Percentiles rank a stretch among this genome's conserved stretches.
Evolutionary conservation across 2,113 vertebrate genomes (phyloP).

Genomic region (Typhlomys cinereus): DNA sequence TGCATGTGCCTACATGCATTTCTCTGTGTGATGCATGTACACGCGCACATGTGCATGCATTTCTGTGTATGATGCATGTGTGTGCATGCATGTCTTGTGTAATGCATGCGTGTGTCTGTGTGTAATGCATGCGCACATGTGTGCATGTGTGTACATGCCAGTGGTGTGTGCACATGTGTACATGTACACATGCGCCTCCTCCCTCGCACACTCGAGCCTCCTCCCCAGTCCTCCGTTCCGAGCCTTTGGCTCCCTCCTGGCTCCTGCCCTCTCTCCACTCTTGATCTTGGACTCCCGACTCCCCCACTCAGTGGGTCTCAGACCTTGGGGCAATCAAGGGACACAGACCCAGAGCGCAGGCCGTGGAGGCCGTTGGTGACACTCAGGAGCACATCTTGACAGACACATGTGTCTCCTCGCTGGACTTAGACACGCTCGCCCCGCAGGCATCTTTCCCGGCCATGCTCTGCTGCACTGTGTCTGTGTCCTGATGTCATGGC

Average conservation of each 20-base stretch:
- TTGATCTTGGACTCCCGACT: background rate
- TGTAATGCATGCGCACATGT: too few relatives aligned
- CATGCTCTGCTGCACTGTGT: background rate
- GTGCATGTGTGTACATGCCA: too few relatives aligned
- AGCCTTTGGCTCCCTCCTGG: background rate
- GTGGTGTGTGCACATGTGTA: background rate
- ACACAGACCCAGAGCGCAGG: accelerated
- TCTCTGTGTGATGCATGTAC: too few relatives aligned
- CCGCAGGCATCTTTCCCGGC: background rate
- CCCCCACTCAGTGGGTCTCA: background rate
- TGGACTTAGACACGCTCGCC: background rate
- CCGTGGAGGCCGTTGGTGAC: too few relatives aligned
- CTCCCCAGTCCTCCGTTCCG: background rate
- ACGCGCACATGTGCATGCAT: background rate
- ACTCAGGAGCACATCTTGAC: background rate
- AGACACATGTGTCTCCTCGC: background rate
- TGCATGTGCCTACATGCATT: too few relatives aligned
- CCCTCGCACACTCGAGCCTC: background rate
- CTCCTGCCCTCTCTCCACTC: background rate
- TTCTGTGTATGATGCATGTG: background rate
- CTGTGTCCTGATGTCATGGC: background rate
- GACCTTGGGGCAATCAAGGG: background rate
- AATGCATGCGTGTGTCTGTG: too few relatives aligned
- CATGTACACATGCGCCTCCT: background rate
- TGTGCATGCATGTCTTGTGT: background rate